Evolutionary conservation across 2,888 invertebrate genomes (phyloP), one percentile per base, ranked within the genome.

Genomic region (Caradrina clavipalpis): DNA sequence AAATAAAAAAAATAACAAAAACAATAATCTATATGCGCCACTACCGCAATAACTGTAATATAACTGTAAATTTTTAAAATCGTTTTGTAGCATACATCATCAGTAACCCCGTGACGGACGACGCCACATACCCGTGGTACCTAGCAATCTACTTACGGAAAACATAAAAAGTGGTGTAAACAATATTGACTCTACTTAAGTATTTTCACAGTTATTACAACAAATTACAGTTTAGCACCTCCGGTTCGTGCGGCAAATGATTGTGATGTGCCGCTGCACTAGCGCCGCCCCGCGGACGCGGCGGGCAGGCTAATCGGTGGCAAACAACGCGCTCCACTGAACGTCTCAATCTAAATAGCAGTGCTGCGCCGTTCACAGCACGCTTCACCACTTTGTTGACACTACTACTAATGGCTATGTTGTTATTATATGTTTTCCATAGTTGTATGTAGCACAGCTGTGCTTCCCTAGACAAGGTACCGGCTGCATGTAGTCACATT

Each of bases 141-240:
- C 8, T 8, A 35, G 35, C 39, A 39, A 13, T 39, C 13, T 11
- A 19, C 4, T 22, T 56, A 39, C 15, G n/a, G 42, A 54, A 47
- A 55, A 1, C 21, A 39, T 39, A 26, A 54, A 58, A 39, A 13
- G 17, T 51, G 42, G 17, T 42, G 11, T 19, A 51, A 7, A 15
- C n/a, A n/a, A 22, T 73, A 47, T 59, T 61, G 73, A 49, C 50
- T 55, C 10, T 55, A 54, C 49, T 62, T 59, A 13, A 35, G 26
- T 47, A 63, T 78, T 63, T 63, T 63, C 49, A 74, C 53, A 63
- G 76, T 74, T 68, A 60, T 63, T 79, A 60, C 60, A 53, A 74
- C 50, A 69, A 77, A 79, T 60, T 54, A 69, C 63, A 61, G 80
- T 69, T 79, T 74, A 74, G 47, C 69, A 75, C 69, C 76, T 75